These are phyloP conservation scores for Semaprochilodus insignis DNA, from an alignment of 2,797 vertebrate species.

Conservation along the genomic window DNA sequence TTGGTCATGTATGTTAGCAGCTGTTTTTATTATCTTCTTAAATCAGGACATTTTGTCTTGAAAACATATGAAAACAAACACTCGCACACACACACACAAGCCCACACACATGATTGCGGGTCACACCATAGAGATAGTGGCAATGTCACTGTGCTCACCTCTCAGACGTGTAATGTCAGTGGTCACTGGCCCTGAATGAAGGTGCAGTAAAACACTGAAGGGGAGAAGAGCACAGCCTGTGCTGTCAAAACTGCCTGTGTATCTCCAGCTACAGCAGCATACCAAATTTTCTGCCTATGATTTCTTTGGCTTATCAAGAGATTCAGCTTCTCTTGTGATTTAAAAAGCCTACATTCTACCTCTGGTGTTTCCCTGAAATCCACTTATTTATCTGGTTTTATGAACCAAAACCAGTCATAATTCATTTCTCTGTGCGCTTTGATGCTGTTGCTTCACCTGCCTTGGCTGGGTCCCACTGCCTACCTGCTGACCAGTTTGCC, in stretches of 20 bases:
- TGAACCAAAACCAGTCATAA: neutral
- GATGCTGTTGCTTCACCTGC: no score
- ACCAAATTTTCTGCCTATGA: neutral
- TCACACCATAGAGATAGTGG: neutral
- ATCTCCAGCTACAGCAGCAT: neutral
- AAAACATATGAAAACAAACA: neutral
- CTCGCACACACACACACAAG: neutral
- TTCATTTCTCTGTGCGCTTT: neutral
- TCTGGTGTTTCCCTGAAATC: neutral
- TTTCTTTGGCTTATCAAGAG: neutral
- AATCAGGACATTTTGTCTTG: neutral
- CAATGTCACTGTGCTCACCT: constrained; percentile 25
- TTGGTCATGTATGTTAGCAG: neutral
- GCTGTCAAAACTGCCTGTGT: neutral
- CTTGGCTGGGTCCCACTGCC: no score
- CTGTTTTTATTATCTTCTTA: no score
- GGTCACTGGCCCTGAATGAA: constrained; percentile 26
- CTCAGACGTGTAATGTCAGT: constrained; percentile 40
- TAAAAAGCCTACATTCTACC: neutral
- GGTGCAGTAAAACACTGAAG: constrained; percentile 13
- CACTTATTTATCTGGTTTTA: neutral
- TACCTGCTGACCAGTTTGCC: no score
- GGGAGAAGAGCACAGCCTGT: constrained; percentile 1
- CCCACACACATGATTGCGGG: neutral
- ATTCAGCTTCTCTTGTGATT: neutral